Base-by-base conservation (phyloP, 2,888 invertebrate genomes). In the Amiota communis region DNA sequence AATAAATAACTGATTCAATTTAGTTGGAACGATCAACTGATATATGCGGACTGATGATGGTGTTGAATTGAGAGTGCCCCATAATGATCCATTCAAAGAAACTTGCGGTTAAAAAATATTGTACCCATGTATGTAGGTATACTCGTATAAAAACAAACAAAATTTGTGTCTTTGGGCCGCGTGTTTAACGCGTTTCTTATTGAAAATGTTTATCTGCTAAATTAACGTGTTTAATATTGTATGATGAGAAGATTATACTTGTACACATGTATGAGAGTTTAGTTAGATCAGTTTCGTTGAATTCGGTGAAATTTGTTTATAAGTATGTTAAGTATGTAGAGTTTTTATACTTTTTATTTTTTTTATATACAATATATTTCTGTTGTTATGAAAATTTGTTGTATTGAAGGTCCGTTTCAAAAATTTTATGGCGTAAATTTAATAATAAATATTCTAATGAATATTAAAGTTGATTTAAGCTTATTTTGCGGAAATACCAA, bases 381-480 rank as follows among this genome's bases (percentile, higher is more conserved):
- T 36, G 36, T 3, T 12, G 17, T 12, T 15, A 53, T 53, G 8
- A n/a, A 1, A 56, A 56, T 1, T 56, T 56, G n/a, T 56, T 36
- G 36, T 36, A 36, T 36, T 6, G 36, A 84, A 84, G 84, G 84
- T 82, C 82, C 82, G 82, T 80, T 20, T 49, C 75, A 79, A 76
- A 80, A 77, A 77, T 82, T 82, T 84, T 83, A 84, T 82, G 82
- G 84, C 83, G 80, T 84, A 80, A 82, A 83, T 82, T 82, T 82
- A 84, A 82, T 82, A 84, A 83, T 83, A 81, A 80, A 84, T 82
- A 82, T 82, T 82, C 82, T 82, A 82, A 82, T 82, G 84, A 82
- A 84, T 84, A 82, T 83, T 81, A 82, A 81, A 81, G 81, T 23
- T 23, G 23, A 23, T 23, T 23, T 23, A 2, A 23, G 23, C 23